phyloP scores from a whole-genome alignment of 2,797 vertebrate species.

The Buphagus erythrorhynchus region DNA sequence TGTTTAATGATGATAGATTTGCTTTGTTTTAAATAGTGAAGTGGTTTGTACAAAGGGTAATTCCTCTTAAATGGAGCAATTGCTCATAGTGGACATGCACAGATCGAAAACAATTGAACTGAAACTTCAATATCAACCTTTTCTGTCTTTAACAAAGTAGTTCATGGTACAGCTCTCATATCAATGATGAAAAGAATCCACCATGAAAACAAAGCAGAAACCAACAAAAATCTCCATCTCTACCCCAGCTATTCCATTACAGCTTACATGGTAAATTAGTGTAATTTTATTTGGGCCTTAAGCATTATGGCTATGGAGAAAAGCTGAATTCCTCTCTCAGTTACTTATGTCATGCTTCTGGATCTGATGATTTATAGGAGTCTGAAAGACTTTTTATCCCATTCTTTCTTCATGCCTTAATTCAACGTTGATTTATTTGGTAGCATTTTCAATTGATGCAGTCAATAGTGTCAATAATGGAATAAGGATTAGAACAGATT shows the following conservation, averaged over 20 bases:
- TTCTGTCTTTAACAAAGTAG: conserved; percentile 79
- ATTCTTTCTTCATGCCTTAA: conserved; percentile 72
- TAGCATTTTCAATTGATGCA: conserved; percentile 51
- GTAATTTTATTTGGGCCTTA: conserved; percentile 55
- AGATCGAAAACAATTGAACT: conserved; percentile 84
- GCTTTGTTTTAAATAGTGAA: conserved; percentile 84
- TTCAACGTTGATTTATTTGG: conserved; percentile 72
- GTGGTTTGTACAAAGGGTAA: conserved; percentile 83
- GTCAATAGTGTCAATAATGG: conserved; percentile 71
- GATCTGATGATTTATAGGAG: conserved; percentile 65
- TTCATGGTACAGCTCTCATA: conserved; percentile 1
- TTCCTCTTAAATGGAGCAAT: conserved; percentile 83
- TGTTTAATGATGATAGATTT: conserved; percentile 84
- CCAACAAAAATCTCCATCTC: conserved; percentile 6
- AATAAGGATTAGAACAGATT: conserved; percentile 74
- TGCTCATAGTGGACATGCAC: conserved; percentile 79
- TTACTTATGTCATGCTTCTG: conserved; percentile 35
- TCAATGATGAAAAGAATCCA: conserved; percentile 1
- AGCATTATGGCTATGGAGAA: conserved; percentile 38
- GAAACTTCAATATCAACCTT: conserved; percentile 80
- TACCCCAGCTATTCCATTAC: conserved; percentile 5
- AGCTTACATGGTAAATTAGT: conserved; percentile 60
- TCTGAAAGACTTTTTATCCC: conserved; percentile 67
- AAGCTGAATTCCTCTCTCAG: conserved; percentile 49
- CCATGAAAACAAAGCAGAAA: conserved; percentile 21